Conservation (phyloP, 1,140 invertebrate species). For the Aphelinus atriplicis region DNA sequence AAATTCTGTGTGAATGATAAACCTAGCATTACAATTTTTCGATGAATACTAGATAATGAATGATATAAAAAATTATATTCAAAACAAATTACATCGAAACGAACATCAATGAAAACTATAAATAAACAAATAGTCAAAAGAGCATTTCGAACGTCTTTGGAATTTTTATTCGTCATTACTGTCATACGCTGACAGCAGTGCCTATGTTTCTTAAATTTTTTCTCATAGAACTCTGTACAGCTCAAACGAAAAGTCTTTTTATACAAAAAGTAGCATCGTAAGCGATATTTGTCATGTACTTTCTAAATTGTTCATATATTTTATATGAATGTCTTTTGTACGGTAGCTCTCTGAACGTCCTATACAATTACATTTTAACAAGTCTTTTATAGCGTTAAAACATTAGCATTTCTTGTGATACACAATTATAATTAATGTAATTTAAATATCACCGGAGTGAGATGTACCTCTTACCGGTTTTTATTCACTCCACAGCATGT, state of each 20-base stretch:
- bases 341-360: conserved; percentile 29
- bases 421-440: conserved; percentile 23
- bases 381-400: conserved; percentile 34
- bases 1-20: too few relatives aligned
- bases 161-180: conserved; percentile 25
- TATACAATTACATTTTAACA: conserved; percentile 37
- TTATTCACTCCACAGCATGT: conserved; percentile 18
- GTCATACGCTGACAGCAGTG: conserved; percentile 1
- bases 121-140: conserved; percentile 25
- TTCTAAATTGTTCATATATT: conserved; percentile 13
- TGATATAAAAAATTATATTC: too few relatives aligned
- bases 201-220: conserved; percentile 8
- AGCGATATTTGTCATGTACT: conserved; percentile 26
- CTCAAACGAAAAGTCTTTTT: conserved; percentile 29
- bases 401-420: conserved; percentile 22
- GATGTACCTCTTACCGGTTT: conserved; percentile 41
- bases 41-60: too few relatives aligned
- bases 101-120: conserved; percentile 14
- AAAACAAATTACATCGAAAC: too few relatives aligned
- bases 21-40: too few relatives aligned
- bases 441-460: conserved; percentile 27
- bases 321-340: conserved; percentile 32
- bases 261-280: conserved; percentile 31
- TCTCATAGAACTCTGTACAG: conserved; percentile 33
- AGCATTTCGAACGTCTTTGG: conserved; percentile 32